Conservation (phyloP, 1,140 invertebrate genomes). For the Batillaria attramentaria region DNA sequence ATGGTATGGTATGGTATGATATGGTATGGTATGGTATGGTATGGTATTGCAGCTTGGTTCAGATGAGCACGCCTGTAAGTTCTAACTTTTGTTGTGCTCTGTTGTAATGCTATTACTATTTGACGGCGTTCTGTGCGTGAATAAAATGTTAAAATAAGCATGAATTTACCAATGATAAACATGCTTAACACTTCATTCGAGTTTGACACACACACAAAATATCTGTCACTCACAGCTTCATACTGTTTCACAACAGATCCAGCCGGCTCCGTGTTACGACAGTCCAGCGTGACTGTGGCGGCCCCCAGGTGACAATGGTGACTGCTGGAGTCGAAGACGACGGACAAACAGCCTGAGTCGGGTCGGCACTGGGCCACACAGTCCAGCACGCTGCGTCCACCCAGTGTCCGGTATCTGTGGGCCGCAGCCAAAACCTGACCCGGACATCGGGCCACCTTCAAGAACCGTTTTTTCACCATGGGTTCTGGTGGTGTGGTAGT, state of each 20-base stretch:
- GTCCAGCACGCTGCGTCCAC: neutral
- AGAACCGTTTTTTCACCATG: neutral
- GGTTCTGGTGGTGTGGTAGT: neutral
- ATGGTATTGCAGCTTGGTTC: too few relatives aligned
- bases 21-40: too few relatives aligned
- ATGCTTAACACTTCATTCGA: neutral
- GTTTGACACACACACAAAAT: neutral
- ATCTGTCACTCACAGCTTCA: constrained; percentile 9
- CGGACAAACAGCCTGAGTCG: neutral
- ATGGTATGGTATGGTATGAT: too few relatives aligned
- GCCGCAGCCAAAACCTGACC: neutral
- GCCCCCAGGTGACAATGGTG: neutral
- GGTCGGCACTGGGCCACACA: neutral
- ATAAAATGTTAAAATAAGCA: neutral
- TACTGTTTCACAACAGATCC: neutral
- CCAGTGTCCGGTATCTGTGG: neutral
- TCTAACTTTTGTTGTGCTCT: too few relatives aligned
- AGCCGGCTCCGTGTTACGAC: constrained; percentile 5
- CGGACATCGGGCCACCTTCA: neutral
- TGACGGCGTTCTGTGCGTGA: too few relatives aligned
- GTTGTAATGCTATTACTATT: too few relatives aligned
- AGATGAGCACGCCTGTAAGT: too few relatives aligned
- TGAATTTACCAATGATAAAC: neutral
- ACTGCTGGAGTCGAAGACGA: neutral
- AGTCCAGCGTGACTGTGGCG: constrained; percentile 8